phyloP scores from a whole-genome alignment of 2,888 invertebrate genomes.

The Dynastes tityus region DNA sequence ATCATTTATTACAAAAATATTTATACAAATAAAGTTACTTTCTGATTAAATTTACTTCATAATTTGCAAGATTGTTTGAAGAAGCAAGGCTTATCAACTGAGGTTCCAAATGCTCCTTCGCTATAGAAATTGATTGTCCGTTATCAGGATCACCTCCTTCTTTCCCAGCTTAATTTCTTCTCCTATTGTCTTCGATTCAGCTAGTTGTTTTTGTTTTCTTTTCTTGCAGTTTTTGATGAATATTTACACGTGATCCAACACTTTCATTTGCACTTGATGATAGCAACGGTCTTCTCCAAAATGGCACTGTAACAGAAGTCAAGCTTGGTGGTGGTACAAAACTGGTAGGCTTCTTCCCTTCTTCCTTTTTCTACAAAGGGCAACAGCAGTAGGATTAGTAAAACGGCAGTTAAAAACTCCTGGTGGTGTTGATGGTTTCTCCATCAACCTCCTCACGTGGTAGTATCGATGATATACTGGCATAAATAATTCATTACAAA shows the following conservation, averaged over 20 bases:
- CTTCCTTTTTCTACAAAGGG: conserved; percentile 82
- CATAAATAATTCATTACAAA: conserved; percentile 79
- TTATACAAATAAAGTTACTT: conserved; percentile 50
- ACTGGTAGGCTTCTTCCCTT: conserved; percentile 80
- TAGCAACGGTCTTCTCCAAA: conserved; percentile 84
- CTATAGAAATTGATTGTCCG: conserved; percentile 80
- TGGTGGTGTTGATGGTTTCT: conserved; percentile 71
- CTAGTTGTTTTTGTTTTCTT: conserved; percentile 90
- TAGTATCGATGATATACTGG: conserved; percentile 86
- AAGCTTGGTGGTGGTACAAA: conserved; percentile 83
- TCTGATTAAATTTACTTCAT: conserved; percentile 67
- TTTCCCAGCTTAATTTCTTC: conserved; percentile 89
- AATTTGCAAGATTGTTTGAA: conserved; percentile 68
- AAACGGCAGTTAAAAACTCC: conserved; percentile 94
- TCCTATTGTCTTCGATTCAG: conserved; percentile 86
- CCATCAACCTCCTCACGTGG: conserved; percentile 79
- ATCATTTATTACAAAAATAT: conserved; percentile 53
- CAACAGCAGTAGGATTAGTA: conserved; percentile 76
- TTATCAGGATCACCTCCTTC: conserved; percentile 72
- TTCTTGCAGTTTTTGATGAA: conserved; percentile 89
- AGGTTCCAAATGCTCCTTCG: conserved; percentile 77
- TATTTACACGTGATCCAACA: conserved; percentile 84
- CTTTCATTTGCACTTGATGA: conserved; percentile 84
- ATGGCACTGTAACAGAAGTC: conserved; percentile 75
- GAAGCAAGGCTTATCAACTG: conserved; percentile 74